Percentiles rank a stretch among this genome's conserved stretches.
These are phyloP conservation scores for Cantharis rufa DNA, from an alignment of 2,888 invertebrate species.

Conservation along the genomic window DNA sequence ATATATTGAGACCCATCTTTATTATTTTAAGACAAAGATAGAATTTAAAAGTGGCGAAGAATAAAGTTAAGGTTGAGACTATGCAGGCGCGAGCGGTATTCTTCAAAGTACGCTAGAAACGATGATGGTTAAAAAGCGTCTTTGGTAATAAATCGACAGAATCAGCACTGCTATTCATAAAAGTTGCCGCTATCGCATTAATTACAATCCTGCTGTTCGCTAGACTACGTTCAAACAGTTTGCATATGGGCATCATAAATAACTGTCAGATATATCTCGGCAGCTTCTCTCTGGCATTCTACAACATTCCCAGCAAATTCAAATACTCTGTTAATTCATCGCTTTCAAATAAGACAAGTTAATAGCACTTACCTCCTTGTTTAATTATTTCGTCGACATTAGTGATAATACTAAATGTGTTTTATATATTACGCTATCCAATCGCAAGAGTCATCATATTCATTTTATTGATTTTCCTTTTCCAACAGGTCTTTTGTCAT, in stretches of 20 bases:
- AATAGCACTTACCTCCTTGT: constrained; percentile 39
- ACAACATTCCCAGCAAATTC: constrained; percentile 51
- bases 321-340: constrained; percentile 43
- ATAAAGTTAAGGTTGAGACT: constrained; percentile 42
- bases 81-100: constrained; percentile 45
- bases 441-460: constrained; percentile 5
- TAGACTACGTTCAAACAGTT: constrained; percentile 48
- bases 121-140: constrained; percentile 51
- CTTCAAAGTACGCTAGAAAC: constrained; percentile 44
- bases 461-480: constrained; percentile 22
- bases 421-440: neutral
- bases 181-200: constrained; percentile 56
- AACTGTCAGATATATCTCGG: constrained; percentile 50
- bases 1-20: constrained; percentile 58
- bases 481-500: constrained; percentile 37
- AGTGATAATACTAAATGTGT: constrained; percentile 18
- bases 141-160: constrained; percentile 55
- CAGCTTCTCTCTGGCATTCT: constrained; percentile 46
- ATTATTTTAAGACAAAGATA: constrained; percentile 53
- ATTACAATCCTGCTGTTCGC: constrained; percentile 50
- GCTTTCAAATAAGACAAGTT: constrained; percentile 44
- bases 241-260: constrained; percentile 55
- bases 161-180: constrained; percentile 56
- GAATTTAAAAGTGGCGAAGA: constrained; percentile 39
- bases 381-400: constrained; percentile 30